Percentiles rank a stretch among this genome's conserved stretches.
phyloP scores from a whole-genome alignment of 2,888 invertebrate genomes.

The Leucophenga montana region DNA sequence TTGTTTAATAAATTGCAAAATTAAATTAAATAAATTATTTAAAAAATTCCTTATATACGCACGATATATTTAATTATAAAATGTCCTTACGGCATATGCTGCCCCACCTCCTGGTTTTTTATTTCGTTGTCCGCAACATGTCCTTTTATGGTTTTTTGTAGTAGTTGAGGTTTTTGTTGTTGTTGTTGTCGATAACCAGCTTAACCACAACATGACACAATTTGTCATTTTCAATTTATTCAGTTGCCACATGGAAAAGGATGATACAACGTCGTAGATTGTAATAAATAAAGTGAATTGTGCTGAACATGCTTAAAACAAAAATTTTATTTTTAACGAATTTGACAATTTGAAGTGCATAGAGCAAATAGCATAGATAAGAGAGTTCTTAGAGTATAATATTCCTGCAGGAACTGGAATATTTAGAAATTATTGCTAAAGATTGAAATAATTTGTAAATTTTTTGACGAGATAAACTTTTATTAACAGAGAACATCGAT shows the following conservation, averaged over 20 bases:
- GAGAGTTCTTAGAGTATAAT: no score
- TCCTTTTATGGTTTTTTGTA: slow-evolving; percentile 9
- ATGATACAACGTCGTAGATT: no score
- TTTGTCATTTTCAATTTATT: slow-evolving; percentile 65
- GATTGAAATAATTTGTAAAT: no score
- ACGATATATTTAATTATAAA: slow-evolving; percentile 2
- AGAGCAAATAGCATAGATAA: no score
- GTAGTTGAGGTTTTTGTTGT: slow-evolving; percentile 13
- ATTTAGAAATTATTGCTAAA: no score
- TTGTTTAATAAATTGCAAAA: no score
- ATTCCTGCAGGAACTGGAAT: no score
- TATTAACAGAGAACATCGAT: no score
- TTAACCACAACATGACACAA: slow-evolving; percentile 61
- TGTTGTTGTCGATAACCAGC: neutral
- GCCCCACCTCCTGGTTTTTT: neutral
- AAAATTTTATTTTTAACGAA: neutral
- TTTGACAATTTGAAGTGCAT: neutral
- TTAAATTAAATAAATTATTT: no score
- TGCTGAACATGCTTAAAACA: neutral
- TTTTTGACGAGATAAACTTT: no score
- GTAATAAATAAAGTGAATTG: no score
- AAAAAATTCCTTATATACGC: neutral
- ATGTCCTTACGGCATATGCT: slow-evolving; percentile 8
- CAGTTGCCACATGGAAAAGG: slow-evolving; percentile 48
- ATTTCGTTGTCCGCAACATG: slow-evolving; percentile 5